Percentiles rank a stretch among this genome's conserved stretches.
Conservation (phyloP, 2,888 invertebrate species). For the Bembecia ichneumoniformis region DNA sequence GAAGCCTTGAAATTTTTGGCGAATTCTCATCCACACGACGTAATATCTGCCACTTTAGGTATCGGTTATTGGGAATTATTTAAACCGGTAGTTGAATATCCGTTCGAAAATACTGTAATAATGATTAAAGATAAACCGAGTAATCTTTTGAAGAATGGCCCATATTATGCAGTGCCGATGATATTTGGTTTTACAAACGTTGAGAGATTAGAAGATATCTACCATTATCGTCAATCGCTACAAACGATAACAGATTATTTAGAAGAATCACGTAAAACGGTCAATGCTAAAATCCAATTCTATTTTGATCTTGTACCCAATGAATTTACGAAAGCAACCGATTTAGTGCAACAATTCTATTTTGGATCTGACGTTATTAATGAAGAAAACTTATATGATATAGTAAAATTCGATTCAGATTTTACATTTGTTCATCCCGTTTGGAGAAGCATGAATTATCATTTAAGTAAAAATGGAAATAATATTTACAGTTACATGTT, state of each 20-base stretch:
- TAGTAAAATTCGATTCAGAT: constrained; percentile 36
- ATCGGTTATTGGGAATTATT: constrained; percentile 4
- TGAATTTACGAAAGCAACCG: background rate
- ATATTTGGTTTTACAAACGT: constrained; percentile 5
- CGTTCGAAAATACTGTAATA: constrained; percentile 2
- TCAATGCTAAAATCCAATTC: background rate
- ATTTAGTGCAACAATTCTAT: constrained; percentile 7
- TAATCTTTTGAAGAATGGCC: background rate
- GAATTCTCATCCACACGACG: constrained; percentile 3
- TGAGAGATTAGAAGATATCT: background rate
- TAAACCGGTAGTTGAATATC: constrained; percentile 2
- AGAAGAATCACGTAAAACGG: background rate
- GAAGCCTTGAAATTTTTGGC: constrained; percentile 21
- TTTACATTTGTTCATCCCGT: constrained; percentile 28
- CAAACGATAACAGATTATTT: constrained; percentile 4
- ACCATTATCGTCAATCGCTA: constrained; percentile 10
- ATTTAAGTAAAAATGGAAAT: constrained; percentile 18
- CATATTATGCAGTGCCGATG: background rate
- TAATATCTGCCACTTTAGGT: constrained; percentile 1
- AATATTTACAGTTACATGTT: constrained; percentile 40
- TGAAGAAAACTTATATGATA: constrained; percentile 12
- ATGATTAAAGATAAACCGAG: constrained; percentile 5
- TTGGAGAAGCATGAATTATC: constrained; percentile 27
- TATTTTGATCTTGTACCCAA: background rate
- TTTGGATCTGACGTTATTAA: constrained; percentile 8